Conservation (phyloP, 2,113 vertebrate species). For the Bujurquina vittata region DNA sequence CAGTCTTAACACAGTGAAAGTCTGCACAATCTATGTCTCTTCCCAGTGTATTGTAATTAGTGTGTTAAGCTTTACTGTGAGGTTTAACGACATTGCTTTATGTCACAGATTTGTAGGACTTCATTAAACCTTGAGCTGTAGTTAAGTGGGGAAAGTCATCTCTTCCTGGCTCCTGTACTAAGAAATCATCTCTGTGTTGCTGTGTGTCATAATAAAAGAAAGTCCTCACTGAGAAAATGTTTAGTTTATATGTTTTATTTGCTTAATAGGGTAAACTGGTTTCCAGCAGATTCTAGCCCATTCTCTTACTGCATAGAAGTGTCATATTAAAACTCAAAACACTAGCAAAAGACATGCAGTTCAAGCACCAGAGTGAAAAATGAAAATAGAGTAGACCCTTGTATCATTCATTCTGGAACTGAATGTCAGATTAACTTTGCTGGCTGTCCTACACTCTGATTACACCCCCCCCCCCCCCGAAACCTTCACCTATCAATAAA, state of each 20-base stretch:
- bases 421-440: background rate
- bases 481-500: background rate
- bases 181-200: background rate
- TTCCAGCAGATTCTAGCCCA: background rate
- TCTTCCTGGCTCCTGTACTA: background rate
- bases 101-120: slow-evolving; percentile 6
- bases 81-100: slow-evolving; percentile 8
- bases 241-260: background rate
- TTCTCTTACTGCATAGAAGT: background rate
- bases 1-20: slow-evolving; percentile 1
- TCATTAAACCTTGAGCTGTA: background rate
- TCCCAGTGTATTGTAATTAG: slow-evolving; percentile 11
- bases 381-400: background rate
- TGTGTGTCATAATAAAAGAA: background rate
- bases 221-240: background rate
- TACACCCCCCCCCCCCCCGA: fast-evolving
- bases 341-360: background rate
- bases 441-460: background rate
- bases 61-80: background rate
- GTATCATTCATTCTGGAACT: background rate
- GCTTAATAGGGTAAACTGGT: too few species aligned
- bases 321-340: too few species aligned
- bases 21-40: background rate
- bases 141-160: background rate
- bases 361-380: background rate